Evolutionary conservation across 2,113 vertebrate species (phyloP).

Genomic region (Rattus norvegicus): GRCr8 NC_086026.1:119084001-119084500

Average conservation of each 20-base stretch:
- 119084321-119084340: neutral
- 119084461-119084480: neutral
- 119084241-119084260: neutral
- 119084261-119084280: neutral
- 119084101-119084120: neutral
- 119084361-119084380: neutral
- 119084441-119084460: neutral
- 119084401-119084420: neutral
- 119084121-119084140: neutral
- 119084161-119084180: neutral
- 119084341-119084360: neutral
- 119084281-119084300: no score
- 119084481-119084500: neutral
- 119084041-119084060: neutral
- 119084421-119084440: neutral
- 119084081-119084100: neutral
- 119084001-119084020: neutral
- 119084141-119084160: neutral
- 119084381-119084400: neutral
- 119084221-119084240: neutral
- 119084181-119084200: neutral
- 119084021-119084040: neutral
- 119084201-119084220: neutral
- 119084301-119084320: neutral
- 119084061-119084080: neutral